Conservation (phyloP, 2,113 vertebrate genomes). For the Leiothrix lutea region DNA sequence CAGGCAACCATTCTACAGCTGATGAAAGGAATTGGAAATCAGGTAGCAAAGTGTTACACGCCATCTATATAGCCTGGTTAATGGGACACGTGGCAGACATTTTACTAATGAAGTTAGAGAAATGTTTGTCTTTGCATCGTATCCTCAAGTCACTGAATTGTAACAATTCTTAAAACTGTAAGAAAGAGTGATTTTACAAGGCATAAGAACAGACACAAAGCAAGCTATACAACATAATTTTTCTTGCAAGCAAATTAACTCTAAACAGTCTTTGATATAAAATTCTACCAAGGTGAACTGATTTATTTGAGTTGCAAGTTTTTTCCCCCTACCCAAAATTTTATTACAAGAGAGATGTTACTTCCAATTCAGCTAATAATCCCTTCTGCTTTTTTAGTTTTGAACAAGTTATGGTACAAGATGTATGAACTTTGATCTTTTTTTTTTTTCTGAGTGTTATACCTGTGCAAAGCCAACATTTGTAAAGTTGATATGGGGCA, state of each 20-base stretch:
- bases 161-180: constrained; percentile 14
- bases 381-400: constrained; percentile 55
- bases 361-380: constrained; percentile 68
- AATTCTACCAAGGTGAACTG: constrained; percentile 64
- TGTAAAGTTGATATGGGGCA: constrained; percentile 77
- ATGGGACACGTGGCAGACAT: neutral
- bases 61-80: neutral
- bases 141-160: neutral
- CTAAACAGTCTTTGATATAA: constrained; percentile 79
- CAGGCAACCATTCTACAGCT: neutral
- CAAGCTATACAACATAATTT: constrained; percentile 31
- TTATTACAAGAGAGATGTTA: constrained; percentile 11
- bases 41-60: neutral
- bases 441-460: constrained; percentile 52
- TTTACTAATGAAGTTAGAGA: neutral
- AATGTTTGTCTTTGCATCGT: constrained; percentile 18
- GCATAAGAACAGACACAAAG: constrained; percentile 60
- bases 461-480: constrained; percentile 74
- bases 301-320: constrained; percentile 48
- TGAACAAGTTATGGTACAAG: constrained; percentile 36
- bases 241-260: constrained; percentile 71
- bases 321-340: constrained; percentile 27
- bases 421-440: constrained; percentile 37
- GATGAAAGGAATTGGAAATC: neutral
- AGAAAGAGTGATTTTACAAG: constrained; percentile 24